Evolutionary conservation across 2,797 vertebrate genomes (phyloP), one percentile per base, ranked within the genome.

Genomic region (Vireo griseus): DNA sequence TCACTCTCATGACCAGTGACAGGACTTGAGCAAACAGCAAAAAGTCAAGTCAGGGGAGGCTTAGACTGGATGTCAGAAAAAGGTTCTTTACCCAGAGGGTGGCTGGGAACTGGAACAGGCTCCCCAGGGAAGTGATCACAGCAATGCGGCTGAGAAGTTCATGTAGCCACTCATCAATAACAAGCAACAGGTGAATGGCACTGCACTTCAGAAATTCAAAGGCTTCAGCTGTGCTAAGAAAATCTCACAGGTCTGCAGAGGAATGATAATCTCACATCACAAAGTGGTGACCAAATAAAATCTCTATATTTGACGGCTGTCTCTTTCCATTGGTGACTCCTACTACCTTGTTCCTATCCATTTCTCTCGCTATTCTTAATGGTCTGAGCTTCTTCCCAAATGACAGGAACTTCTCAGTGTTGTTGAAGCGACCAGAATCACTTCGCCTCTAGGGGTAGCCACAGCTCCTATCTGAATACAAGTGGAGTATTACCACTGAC

Each of bases 401-500:
- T 20, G 3, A 83, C 10, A 66, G 33, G 13, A 77, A 77, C 42
- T 39, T 90, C 72, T 59, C 52, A 26, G 4, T 10, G 17, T 6
- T 76, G 25, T 8, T 87, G 63, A 85, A 71, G 45, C 45, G 33
- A 76, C 20, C 15, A 33, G 63, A 79, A 69, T 19, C 65, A 24
- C 71, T 80, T 65, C 7, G 14, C 68, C 92, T 96, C 84, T 94
- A 95, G 81, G 57, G 86, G 93, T 90, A 95, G 93, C 85, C 85
- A 91, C 68, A 58, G 85, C 33, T 96, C 87, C 66, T 91, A 44
- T 61, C n/a, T 81, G 61, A 83, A 72, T 26, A 61, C 14, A 9
- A 62, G 24, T 7, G 21, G 15, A 68, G 16, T 28, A 35, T 39
- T 74, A 68, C n/a, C 51, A 78, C 40, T 48, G 48, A 59, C 2